Conservation (phyloP, 2,797 vertebrate species). For the Gymnothorax reevesii region DNA sequence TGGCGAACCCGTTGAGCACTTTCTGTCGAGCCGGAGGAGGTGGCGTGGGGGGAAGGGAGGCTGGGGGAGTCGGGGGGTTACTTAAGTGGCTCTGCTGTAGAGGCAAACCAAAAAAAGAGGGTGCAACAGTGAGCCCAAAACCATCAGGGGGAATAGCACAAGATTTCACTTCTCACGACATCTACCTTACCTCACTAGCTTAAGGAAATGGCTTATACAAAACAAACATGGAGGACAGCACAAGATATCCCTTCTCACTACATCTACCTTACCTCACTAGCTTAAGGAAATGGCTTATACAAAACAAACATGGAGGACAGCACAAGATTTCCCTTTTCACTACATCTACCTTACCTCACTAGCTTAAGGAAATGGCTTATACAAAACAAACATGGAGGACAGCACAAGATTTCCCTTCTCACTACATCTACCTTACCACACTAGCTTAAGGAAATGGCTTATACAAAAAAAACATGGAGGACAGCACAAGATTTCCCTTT, state of each 20-base stretch:
- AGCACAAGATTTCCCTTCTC: not conserved
- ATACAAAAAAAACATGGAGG: not conserved
- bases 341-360: too few species aligned
- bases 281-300: too few species aligned
- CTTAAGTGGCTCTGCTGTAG: constrained; percentile 93
- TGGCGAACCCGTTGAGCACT: constrained; percentile 92
- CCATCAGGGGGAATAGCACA: not conserved
- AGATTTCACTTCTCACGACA: not conserved
- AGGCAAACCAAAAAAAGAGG: constrained; percentile 26
- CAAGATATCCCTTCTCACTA: not conserved
- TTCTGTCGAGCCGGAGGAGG: constrained; percentile 90
- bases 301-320: not conserved
- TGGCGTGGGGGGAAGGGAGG: constrained; percentile 93
- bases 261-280: not conserved
- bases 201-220: not conserved
- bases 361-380: too few species aligned
- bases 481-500: not conserved
- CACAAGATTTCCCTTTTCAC: not conserved
- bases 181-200: too few species aligned
- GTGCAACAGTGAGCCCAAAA: not conserved
- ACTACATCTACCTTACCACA: not conserved
- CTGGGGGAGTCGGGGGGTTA: constrained; percentile 95
- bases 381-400: too few species aligned
- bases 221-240: not conserved
- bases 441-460: too few species aligned